A percentile compares a stretch with the other conserved stretches of the same genome.
phyloP scores from a whole-genome alignment of 2,888 invertebrate species.

The Macrophya annulata region DNA sequence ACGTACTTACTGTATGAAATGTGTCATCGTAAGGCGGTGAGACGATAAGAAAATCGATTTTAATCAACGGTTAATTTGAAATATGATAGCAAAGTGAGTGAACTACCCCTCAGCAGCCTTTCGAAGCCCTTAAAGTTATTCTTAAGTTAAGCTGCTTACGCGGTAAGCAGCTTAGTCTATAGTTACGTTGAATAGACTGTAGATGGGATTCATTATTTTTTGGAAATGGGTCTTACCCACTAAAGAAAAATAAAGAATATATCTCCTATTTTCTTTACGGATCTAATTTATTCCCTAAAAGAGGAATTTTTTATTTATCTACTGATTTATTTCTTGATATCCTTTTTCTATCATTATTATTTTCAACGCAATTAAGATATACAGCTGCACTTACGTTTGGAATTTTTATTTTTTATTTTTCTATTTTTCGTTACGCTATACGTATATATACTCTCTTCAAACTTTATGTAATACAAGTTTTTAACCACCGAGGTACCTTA shows the following conservation, averaged over 20 bases:
- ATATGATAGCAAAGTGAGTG: conserved; percentile 70
- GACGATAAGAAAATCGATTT: conserved; percentile 67
- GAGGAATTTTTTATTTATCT: no score
- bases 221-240: conserved; percentile 52
- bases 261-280: conserved; percentile 28
- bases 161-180: conserved; percentile 66
- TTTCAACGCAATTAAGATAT: not conserved
- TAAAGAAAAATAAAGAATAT: not conserved
- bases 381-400: not conserved
- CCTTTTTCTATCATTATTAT: not conserved
- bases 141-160: conserved; percentile 71
- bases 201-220: conserved; percentile 64
- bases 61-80: conserved; percentile 73
- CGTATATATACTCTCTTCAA: not conserved
- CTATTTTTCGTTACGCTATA: not conserved
- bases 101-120: conserved; percentile 55
- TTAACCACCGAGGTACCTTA: conserved; percentile 1
- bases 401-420: conserved; percentile 9
- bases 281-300: not conserved
- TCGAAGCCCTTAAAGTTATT: conserved; percentile 69
- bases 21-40: conserved; percentile 42
- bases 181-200: conserved; percentile 66
- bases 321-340: no score
- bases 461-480: conserved; percentile 2
- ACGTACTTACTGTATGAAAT: not conserved